A percentile compares a stretch with the other conserved stretches of the same genome.
Evolutionary conservation across 2,888 invertebrate genomes (phyloP).

Genomic region (Leptogaster cylindrica): DNA sequence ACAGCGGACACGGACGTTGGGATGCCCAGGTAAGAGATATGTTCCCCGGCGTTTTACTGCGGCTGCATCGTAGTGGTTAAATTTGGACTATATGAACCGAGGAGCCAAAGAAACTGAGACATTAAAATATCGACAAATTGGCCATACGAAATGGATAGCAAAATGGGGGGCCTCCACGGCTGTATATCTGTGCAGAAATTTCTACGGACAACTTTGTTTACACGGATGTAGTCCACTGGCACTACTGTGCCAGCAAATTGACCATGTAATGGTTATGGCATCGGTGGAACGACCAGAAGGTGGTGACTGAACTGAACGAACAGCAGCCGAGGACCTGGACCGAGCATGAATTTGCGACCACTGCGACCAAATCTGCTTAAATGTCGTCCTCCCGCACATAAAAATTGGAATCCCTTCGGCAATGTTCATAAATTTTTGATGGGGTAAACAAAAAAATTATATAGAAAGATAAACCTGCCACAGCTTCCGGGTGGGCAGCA

Average conservation of each 20-base stretch:
- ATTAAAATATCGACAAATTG: slow-evolving; percentile 33
- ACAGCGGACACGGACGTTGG: background rate
- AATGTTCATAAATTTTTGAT: slow-evolving; percentile 4
- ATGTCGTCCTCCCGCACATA: background rate
- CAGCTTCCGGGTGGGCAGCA: too few species aligned
- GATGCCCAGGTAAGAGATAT: background rate
- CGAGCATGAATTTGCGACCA: background rate
- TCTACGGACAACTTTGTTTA: slow-evolving; percentile 16
- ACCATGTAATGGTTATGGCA: slow-evolving; percentile 38
- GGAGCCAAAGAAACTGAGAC: slow-evolving; percentile 2
- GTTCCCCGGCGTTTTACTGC: background rate
- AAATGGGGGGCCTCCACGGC: background rate
- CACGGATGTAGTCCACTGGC: slow-evolving; percentile 26
- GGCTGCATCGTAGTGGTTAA: background rate
- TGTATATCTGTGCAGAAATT: background rate
- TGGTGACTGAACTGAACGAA: background rate
- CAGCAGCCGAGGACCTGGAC: background rate
- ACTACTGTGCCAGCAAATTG: slow-evolving; percentile 31
- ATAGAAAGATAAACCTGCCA: too few species aligned
- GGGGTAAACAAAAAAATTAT: too few species aligned
- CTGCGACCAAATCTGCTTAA: background rate
- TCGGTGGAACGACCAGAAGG: background rate
- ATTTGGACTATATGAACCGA: background rate
- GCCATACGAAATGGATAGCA: background rate
- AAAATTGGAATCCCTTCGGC: background rate